phyloP scores from a whole-genome alignment of 2,797 vertebrate species.

The Alca torda region DNA sequence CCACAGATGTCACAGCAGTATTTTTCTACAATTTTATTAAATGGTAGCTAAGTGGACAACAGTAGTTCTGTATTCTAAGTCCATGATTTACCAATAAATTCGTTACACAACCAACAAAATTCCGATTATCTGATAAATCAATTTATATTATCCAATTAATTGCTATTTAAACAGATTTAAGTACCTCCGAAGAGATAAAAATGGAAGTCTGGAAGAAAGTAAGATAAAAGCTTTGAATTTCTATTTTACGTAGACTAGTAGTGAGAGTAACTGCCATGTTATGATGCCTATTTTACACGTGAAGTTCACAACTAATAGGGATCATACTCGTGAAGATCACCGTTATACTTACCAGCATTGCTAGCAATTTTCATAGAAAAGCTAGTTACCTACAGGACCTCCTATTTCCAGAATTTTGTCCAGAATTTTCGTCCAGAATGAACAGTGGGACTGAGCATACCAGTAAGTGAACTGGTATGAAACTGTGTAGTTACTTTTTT shows the following conservation, averaged over 20 bases:
- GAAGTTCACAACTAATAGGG: not conserved
- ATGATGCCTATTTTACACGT: not conserved
- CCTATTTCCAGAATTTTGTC: not conserved
- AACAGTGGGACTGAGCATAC: not conserved
- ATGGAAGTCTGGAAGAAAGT: not conserved
- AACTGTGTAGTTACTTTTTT: not conserved
- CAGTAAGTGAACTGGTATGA: not conserved
- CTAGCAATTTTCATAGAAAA: not conserved
- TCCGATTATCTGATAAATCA: not conserved
- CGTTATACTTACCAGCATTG: not conserved
- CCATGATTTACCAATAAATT: not conserved
- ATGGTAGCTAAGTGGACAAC: not conserved
- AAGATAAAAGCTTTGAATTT: not conserved
- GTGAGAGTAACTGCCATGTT: not conserved
- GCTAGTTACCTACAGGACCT: not conserved
- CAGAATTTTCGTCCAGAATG: not conserved
- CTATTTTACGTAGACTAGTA: not conserved
- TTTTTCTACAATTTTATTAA: not conserved
- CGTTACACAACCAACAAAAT: not conserved
- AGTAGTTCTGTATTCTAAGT: not conserved
- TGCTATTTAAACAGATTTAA: not conserved
- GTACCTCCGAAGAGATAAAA: not conserved
- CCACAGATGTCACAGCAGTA: not conserved
- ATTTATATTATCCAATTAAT: not conserved
- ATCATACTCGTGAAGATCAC: not conserved